Evolutionary conservation across 2,113 vertebrate genomes (phyloP), one percentile per base, ranked within the genome.

Genomic region (Mola mola): DNA sequence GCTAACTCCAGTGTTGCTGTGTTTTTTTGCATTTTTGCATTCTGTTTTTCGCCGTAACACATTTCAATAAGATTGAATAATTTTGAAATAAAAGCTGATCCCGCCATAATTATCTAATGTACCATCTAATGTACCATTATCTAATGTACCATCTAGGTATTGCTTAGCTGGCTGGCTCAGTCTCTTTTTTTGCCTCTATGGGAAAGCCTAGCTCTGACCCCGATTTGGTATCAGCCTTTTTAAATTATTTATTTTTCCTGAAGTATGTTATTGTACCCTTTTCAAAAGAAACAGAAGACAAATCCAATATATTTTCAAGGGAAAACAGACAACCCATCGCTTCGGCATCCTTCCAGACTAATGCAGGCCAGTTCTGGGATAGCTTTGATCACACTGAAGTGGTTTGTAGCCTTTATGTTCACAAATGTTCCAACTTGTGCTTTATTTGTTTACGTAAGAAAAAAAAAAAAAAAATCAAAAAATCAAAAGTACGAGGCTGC

Each of bases 321-420:
- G 56, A 33, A 50, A 10, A 41, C 5, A 22, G 61, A 34, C 12
- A 60, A 24, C 34, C 51, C 16, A 26, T 52, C 1, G 9, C 31
- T 46, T 51, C 64, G 72, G 65, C 65, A 41, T 63, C 51, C 22
- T 33, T 75, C 67, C 66, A 75, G 60, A 57, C 56, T 57, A 46
- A 25, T 36, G 43, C 29, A 11, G 49, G 56, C 28, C 58, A 65
- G 44, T 46, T 51, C 67, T 50, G 29, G 15, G 51, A 68, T 51
- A 26, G 25, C 1, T 2, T 10, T 41, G 38, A 48, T 71, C 51
- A 55, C 53, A 38, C 42, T 58, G 43, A 63, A 59, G 57, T 57
- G 34, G 25, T 42, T 22, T 8, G 0, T 44, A 42, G 8, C 15
- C 46, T 20, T 8, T 37, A 28, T 44, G 13, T 75, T 70, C 58